Evolutionary conservation across 1,140 invertebrate genomes (phyloP), one percentile per base, ranked within the genome.

Genomic region (Eupeodes corollae): DNA sequence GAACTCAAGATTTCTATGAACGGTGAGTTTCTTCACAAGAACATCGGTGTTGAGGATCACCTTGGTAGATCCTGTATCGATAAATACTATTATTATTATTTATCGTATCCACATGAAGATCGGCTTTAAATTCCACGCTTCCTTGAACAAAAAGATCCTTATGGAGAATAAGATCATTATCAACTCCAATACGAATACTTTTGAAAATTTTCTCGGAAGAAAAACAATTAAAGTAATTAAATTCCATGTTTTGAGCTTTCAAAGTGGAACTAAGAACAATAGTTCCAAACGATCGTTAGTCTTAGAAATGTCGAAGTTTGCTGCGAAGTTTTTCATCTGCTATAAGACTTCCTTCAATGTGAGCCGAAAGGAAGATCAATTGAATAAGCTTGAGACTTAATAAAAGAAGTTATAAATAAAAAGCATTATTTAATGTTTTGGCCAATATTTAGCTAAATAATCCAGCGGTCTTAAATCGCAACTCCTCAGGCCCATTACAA

Each of bases 111-210:
- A 65, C 42, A 8, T 54, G 50, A 3, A 66, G 32, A 2, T 45
- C 34, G 2, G 49, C 35, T 3, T 52, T 49, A 19, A 66, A 66
- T 8, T 53, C 38, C 2, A 63, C 58, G 42, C 61, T 65, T 2
- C 63, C 63, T 31, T 66, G 56, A 6, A 66, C 49, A 12, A 65
- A 47, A 1, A 66, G 42, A 21, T 66, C 57, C 30, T 66, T 66
- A 42, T 48, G 57, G 0, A 65, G 51, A 9, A 62, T 47, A 6
- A 64, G 43, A 14, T 41, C 45, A 5, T 53, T 39, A 8, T 57
- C 18, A 14, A 42, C 38, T 6, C 35, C n/a, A n/a, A n/a, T n/a
- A 13, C 51, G 50, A 0, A 56, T 41, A 21, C 50, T 50, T 14
- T 42, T 38, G 15, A 63, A 53, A 40, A 64, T 41, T 14, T 56